These are phyloP conservation scores for Helleia helle DNA, from an alignment of 2,888 invertebrate genomes.

Conservation along the genomic window DNA sequence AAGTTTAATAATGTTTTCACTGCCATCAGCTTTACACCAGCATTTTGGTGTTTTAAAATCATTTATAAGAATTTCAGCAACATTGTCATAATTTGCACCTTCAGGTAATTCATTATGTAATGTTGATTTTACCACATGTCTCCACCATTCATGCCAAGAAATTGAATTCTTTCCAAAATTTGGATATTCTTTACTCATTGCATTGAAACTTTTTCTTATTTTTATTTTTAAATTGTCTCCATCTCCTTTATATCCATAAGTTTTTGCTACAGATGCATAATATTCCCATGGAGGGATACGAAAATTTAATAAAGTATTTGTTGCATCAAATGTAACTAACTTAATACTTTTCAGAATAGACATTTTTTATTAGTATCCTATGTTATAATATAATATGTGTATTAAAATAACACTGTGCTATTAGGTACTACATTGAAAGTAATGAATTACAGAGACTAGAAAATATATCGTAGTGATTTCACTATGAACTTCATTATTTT, in stretches of 20 bases:
- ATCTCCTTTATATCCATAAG: conserved; percentile 79
- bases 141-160: conserved; percentile 90
- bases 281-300: conserved; percentile 80
- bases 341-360: conserved; percentile 58
- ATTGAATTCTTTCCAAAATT: conserved; percentile 85
- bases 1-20: conserved; percentile 76
- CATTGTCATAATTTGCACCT: conserved; percentile 30
- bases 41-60: conserved; percentile 81
- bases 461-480: too few relatives aligned
- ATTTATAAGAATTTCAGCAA: conserved; percentile 77
- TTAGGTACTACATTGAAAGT: too few relatives aligned
- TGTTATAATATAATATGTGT: too few relatives aligned
- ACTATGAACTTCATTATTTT: too few relatives aligned
- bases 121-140: conserved; percentile 76
- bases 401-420: too few relatives aligned
- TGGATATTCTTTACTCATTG: conserved; percentile 80
- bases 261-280: conserved; percentile 80
- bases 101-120: conserved; percentile 70
- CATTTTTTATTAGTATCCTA: conserved; percentile 46
- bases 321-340: conserved; percentile 90
- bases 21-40: conserved; percentile 81
- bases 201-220: conserved; percentile 78
- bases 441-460: too few relatives aligned
- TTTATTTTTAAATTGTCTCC: conserved; percentile 66
- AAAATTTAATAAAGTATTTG: conserved; percentile 86